A percentile compares a stretch with the other conserved stretches of the same genome.
These are phyloP conservation scores for Girardia tigrina DNA, from an alignment of 2,888 invertebrate genomes.

Conservation along the genomic window DNA sequence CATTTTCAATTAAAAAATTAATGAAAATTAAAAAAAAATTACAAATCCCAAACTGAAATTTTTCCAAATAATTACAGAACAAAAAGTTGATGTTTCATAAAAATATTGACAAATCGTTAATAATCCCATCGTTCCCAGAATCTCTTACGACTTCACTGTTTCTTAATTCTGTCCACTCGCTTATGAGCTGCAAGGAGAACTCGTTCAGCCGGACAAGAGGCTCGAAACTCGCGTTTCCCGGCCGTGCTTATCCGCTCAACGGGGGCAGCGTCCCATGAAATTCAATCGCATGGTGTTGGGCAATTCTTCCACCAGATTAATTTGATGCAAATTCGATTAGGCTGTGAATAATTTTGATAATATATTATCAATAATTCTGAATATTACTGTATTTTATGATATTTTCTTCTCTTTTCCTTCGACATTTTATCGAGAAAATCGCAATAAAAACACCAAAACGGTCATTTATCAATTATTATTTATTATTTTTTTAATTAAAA, in stretches of 20 bases:
- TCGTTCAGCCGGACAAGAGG: not conserved
- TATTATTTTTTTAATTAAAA: too few species aligned
- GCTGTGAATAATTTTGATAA: too few species aligned
- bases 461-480: too few species aligned
- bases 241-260: slow-evolving; percentile 4
- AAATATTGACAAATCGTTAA: not conserved
- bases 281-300: slow-evolving; percentile 20
- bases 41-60: too few species aligned
- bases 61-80: too few species aligned
- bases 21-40: too few species aligned
- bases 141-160: not conserved
- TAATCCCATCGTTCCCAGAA: not conserved
- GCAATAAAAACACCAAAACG: too few species aligned
- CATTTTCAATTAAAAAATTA: too few species aligned
- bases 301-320: slow-evolving; percentile 9
- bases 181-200: not conserved
- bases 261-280: not conserved
- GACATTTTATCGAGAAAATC: too few species aligned
- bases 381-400: too few species aligned
- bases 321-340: not conserved
- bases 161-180: not conserved
- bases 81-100: slow-evolving; percentile 2
- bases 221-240: not conserved
- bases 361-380: too few species aligned
- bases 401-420: too few species aligned